Percentiles rank a stretch among this genome's conserved stretches.
phyloP scores from a whole-genome alignment of 2,888 invertebrate species.

The Dryococelus australis region DNA sequence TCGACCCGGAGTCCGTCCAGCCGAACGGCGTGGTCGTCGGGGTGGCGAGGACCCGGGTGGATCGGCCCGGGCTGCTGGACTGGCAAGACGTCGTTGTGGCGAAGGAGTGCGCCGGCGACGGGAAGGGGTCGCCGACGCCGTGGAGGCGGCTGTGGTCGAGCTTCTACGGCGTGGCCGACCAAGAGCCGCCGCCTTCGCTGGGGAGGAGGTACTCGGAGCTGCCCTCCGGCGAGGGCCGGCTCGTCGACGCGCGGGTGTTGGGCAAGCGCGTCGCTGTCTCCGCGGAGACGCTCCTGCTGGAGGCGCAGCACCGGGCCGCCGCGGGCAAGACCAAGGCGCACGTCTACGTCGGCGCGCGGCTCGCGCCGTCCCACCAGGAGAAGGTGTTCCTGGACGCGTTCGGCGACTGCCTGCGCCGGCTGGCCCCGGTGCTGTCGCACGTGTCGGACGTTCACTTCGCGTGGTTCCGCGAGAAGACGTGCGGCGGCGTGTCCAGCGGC shows the following conservation, averaged over 20 bases:
- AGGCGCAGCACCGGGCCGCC: constrained; percentile 64
- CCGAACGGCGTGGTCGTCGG: constrained; percentile 62
- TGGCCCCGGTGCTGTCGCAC: constrained; percentile 44
- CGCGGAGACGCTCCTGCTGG: constrained; percentile 65
- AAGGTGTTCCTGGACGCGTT: constrained; percentile 50
- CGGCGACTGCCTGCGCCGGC: constrained; percentile 48
- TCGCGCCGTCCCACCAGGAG: constrained; percentile 49
- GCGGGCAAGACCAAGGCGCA: constrained; percentile 63
- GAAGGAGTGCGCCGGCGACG: constrained; percentile 62
- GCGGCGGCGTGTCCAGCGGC: constrained; percentile 56
- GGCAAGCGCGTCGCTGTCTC: constrained; percentile 56
- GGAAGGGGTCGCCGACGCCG: constrained; percentile 58
- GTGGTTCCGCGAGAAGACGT: constrained; percentile 47
- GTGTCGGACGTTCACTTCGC: constrained; percentile 51
- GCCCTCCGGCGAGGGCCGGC: neutral
- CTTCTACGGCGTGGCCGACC: constrained; percentile 54
- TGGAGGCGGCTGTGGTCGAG: constrained; percentile 54
- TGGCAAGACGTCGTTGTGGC: constrained; percentile 68
- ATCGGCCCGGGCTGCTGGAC: constrained; percentile 65
- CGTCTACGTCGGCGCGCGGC: constrained; percentile 63
- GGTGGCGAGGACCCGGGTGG: constrained; percentile 64
- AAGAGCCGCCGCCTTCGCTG: constrained; percentile 49
- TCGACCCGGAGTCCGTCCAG: constrained; percentile 60
- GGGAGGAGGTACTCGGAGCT: neutral
- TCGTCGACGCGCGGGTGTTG: constrained; percentile 53